Conservation (phyloP, 2,888 invertebrate genomes). For the Microctonus brassicae region DNA sequence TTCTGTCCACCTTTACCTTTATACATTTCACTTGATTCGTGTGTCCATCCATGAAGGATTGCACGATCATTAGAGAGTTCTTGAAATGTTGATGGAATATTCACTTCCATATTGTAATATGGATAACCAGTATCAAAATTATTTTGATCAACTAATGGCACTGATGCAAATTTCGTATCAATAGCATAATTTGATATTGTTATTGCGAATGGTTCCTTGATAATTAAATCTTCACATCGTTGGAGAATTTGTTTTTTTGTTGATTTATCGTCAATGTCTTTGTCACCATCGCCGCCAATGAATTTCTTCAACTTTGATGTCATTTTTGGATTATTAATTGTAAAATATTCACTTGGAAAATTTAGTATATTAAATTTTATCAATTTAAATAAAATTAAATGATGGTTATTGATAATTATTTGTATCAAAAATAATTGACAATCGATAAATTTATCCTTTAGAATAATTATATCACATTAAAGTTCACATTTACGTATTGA, state of each 20-base stretch:
- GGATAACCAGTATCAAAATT: constrained; percentile 57
- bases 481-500: too few relatives aligned
- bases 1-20: constrained; percentile 60
- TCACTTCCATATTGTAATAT: constrained; percentile 57
- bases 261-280: not conserved
- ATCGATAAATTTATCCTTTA: too few relatives aligned
- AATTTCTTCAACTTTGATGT: not conserved
- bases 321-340: constrained; percentile 1
- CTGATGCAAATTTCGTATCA: constrained; percentile 53
- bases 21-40: constrained; percentile 57
- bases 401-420: not conserved
- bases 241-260: constrained; percentile 20
- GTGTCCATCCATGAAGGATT: constrained; percentile 61
- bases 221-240: constrained; percentile 56
- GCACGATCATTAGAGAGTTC: constrained; percentile 48
- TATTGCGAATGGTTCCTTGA: constrained; percentile 53
- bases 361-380: constrained; percentile 24
- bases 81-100: constrained; percentile 59
- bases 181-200: constrained; percentile 59
- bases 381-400: not conserved
- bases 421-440: too few relatives aligned
- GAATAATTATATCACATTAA: too few relatives aligned
- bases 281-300: too few relatives aligned
- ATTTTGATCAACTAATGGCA: constrained; percentile 51
- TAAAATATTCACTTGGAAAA: not conserved